Conservation (phyloP, 2,113 vertebrate genomes). For the Anseranas semipalmata region DNA sequence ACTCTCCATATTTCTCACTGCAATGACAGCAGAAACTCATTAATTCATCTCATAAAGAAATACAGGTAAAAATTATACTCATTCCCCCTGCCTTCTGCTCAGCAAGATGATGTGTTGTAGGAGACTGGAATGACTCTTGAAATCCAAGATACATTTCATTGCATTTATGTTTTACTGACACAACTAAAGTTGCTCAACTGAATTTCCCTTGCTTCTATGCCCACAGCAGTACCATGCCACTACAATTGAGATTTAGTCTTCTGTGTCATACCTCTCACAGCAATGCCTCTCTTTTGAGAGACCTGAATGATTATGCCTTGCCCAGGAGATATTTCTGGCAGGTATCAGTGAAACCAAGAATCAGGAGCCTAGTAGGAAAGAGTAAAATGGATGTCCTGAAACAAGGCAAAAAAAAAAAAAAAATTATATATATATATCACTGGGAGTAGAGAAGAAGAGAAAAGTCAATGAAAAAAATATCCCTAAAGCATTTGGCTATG, state of each 20-base stretch:
- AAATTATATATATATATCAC: background rate
- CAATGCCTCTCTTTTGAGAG: background rate
- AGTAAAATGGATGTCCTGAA: background rate
- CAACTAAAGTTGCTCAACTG: background rate
- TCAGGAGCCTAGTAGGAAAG: background rate
- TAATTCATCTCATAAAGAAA: background rate
- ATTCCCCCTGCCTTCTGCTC: background rate
- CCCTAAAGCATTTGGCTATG: background rate
- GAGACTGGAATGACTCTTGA: background rate
- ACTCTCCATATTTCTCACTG: background rate
- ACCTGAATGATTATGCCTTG: background rate
- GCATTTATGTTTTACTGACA: background rate
- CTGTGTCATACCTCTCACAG: background rate
- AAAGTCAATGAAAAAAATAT: background rate
- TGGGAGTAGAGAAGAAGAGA: background rate
- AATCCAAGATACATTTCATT: background rate
- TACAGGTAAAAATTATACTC: background rate
- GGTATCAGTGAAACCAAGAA: background rate
- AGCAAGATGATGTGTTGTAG: background rate
- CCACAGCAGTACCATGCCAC: background rate
- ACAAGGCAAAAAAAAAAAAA: background rate
- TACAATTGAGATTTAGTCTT: fast-evolving
- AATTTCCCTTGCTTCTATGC: background rate
- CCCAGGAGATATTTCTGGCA: background rate
- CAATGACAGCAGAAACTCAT: background rate